Conservation (phyloP, 2,113 vertebrate species). For the Xyliphius kryptos region DNA sequence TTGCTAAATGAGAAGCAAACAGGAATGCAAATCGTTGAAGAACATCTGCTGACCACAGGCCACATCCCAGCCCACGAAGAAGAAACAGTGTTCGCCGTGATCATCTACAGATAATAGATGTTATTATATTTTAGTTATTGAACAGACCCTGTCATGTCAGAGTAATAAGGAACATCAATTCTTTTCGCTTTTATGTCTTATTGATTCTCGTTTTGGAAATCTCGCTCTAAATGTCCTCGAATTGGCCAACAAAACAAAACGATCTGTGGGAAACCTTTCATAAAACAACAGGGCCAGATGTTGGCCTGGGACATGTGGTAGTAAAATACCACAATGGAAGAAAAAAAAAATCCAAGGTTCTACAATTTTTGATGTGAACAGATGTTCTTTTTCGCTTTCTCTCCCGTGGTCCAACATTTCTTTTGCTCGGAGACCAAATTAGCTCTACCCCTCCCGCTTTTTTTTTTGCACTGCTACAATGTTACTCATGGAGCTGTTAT, state of each 20-base stretch:
- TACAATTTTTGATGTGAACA: slow-evolving; percentile 82
- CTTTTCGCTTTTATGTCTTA: slow-evolving; percentile 76
- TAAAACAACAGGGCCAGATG: slow-evolving; percentile 91
- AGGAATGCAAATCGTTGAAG: slow-evolving; percentile 75
- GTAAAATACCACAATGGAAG: slow-evolving; percentile 81
- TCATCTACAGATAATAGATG: slow-evolving; percentile 75
- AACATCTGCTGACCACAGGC: slow-evolving; percentile 78
- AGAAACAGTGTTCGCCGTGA: slow-evolving; percentile 80
- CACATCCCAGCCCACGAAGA: slow-evolving; percentile 78
- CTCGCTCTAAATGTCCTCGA: slow-evolving; percentile 82
- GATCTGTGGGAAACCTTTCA: slow-evolving; percentile 93
- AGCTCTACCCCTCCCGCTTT: slow-evolving; percentile 41
- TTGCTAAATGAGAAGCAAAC: slow-evolving; percentile 82
- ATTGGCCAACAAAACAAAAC: slow-evolving; percentile 86
- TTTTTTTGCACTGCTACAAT: slow-evolving; percentile 51
- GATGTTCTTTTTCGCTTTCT: slow-evolving; percentile 71
- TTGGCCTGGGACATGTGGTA: slow-evolving; percentile 85
- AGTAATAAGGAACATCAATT: slow-evolving; percentile 78
- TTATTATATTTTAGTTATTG: slow-evolving; percentile 80
- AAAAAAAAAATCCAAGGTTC: slow-evolving; percentile 79
- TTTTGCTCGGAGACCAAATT: slow-evolving; percentile 74
- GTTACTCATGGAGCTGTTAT: slow-evolving; percentile 69
- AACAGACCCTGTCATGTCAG: slow-evolving; percentile 83
- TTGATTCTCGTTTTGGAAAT: slow-evolving; percentile 75
- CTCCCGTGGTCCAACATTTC: slow-evolving; percentile 52